Base-by-base conservation (phyloP, 2,888 invertebrate genomes). In the Drosophila suboccidentalis region DNA sequence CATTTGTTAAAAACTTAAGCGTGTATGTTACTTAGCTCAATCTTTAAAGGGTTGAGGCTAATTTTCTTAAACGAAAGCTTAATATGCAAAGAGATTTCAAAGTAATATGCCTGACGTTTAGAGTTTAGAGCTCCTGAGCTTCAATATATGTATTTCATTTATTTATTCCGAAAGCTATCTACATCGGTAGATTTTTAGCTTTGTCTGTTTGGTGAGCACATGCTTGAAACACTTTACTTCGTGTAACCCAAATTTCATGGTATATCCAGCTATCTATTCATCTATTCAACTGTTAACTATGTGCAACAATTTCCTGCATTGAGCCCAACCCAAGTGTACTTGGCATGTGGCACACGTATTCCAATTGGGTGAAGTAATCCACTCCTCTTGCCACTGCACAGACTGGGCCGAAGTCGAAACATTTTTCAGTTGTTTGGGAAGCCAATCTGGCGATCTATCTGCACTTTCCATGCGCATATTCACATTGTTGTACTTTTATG, bases 391-490 rank as follows among this genome's bases (percentile, higher is more conserved):
- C 39, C 15, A 17, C 43, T 22, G n/a, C n/a, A n/a, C n/a, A n/a
- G 15, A 22, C 49, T 55, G 4, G 13, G 29, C 11, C 57, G 38
- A 47, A 44, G 70, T 49, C 32, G 29, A 60, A 67, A 71, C 58
- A 55, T 61, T 58, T 61, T 75, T 49, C 17, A 15, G 41, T 49
- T 43, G 51, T 44, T 57, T 57, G 32, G 41, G 19, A 22, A 54
- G 60, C 51, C 75, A 68, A 80, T 78, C 81, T 67, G 15, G 26
- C 62, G 65, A 83, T 80, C 84, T 78, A 66, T 68, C 66, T 67
- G 62, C 62, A 85, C 64, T 80, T 68, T 55, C 44, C 62, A 34
- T 69, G 68, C 54, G 64, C 71, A 66, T 64, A 59, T 66, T 59
- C 55, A 57, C 70, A 61, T 72, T 80, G 77, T 71, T 66, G 62